These are phyloP conservation scores for Oophaga sylvatica DNA, from an alignment of 2,797 vertebrate species.

Conservation along the genomic window DNA sequence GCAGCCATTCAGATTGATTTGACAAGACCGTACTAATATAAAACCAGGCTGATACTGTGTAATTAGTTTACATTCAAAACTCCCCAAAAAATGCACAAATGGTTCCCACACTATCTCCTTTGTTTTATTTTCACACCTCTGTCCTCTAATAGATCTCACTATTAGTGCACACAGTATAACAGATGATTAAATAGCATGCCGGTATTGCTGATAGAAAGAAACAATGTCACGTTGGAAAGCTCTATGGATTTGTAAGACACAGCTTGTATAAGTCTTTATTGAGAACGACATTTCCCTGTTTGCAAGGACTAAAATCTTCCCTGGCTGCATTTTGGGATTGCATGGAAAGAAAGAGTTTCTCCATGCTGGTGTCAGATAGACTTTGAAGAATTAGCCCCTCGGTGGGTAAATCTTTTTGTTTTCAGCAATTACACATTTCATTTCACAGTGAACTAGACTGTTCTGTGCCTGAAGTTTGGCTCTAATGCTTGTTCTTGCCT, in stretches of 20 bases:
- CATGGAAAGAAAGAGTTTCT: neutral
- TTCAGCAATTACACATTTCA: constrained; percentile 49
- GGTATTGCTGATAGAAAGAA: constrained; percentile 13
- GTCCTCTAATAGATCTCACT: constrained; percentile 17
- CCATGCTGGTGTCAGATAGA: constrained; percentile 23
- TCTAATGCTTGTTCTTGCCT: constrained; percentile 12
- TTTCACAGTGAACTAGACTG: constrained; percentile 23
- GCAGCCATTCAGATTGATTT: neutral
- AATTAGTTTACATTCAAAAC: neutral
- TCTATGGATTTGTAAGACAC: constrained; percentile 27
- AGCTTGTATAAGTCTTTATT: constrained; percentile 26
- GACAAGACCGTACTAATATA: neutral
- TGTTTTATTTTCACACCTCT: neutral
- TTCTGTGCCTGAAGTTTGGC: constrained; percentile 15
- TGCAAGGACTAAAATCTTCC: constrained; percentile 16
- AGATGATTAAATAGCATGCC: constrained; percentile 12
- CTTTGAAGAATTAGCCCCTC: constrained; percentile 16
- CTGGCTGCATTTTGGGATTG: constrained; percentile 10
- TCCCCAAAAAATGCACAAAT: neutral
- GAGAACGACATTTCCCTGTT: constrained; percentile 8
- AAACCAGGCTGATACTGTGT: neutral
- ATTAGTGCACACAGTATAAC: constrained; percentile 6
- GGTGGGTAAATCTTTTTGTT: constrained; percentile 38
- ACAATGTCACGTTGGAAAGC: constrained; percentile 20
- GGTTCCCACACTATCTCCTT: neutral